Evolutionary conservation across 35 echinoderm and acorn worm species (phyloP).

Genomic region (Lytechinus pictus): DNA sequence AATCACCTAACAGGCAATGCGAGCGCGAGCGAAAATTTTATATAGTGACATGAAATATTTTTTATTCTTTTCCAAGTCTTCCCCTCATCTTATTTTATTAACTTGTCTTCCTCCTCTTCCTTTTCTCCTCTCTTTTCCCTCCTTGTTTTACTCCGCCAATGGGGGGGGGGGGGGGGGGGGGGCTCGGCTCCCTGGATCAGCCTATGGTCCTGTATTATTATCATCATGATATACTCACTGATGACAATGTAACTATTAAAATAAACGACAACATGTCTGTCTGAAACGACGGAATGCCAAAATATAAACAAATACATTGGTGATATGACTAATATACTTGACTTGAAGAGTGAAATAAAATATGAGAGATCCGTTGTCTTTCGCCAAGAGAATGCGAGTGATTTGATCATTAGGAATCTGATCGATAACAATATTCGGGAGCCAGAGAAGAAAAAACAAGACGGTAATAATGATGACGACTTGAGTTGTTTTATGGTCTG

Average conservation of each 20-base stretch:
- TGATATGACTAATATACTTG: slow-evolving; percentile 43
- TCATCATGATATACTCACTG: too few relatives aligned
- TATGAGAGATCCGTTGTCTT: not conserved
- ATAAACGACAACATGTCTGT: not conserved
- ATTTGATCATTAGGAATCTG: slow-evolving; percentile 6
- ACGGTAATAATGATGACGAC: slow-evolving; percentile 35
- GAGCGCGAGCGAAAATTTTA: too few relatives aligned
- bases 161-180: too few relatives aligned
- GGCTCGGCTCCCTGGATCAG: too few relatives aligned
- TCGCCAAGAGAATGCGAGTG: not conserved
- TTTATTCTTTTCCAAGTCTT: too few relatives aligned
- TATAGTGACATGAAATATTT: too few relatives aligned
- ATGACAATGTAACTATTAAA: not conserved
- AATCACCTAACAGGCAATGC: too few relatives aligned
- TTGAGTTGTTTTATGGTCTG: slow-evolving; percentile 41
- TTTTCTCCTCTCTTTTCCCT: too few relatives aligned
- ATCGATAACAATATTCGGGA: slow-evolving; percentile 8
- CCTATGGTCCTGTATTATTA: too few relatives aligned
- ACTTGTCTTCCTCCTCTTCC: too few relatives aligned
- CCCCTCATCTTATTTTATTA: too few relatives aligned
- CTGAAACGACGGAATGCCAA: not conserved
- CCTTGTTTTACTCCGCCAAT: too few relatives aligned
- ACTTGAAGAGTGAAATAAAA: slow-evolving; percentile 33
- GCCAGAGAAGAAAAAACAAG: slow-evolving; percentile 27
- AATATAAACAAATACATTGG: slow-evolving; percentile 9